phyloP scores from a whole-genome alignment of 1,140 invertebrate species.

The Portunus trituberculatus region DNA sequence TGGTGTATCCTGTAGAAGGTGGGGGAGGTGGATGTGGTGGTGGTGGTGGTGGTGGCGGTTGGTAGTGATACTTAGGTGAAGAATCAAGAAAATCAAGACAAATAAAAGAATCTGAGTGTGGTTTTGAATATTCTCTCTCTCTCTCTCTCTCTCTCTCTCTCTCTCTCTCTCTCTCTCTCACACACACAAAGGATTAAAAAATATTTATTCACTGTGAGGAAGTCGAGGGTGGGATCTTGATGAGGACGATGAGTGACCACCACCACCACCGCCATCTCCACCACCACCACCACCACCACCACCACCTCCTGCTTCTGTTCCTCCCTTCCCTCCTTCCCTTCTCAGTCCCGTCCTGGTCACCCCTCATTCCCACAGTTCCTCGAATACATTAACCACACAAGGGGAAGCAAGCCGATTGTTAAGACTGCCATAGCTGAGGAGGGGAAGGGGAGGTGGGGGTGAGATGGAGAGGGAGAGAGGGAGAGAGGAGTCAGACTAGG shows the following conservation, averaged over 20 bases:
- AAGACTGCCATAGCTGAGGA: slow-evolving; percentile 9
- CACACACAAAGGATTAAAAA: slow-evolving; percentile 13
- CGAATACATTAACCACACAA: slow-evolving; percentile 61
- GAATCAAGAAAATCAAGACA: too few species aligned
- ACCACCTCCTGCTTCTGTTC: not conserved
- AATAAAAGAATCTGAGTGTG: too few species aligned
- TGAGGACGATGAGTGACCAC: slow-evolving; percentile 9
- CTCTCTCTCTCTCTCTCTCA: not conserved
- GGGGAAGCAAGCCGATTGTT: slow-evolving; percentile 55
- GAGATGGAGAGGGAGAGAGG: slow-evolving; percentile 50
- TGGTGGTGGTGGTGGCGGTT: not conserved
- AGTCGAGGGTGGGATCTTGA: slow-evolving; percentile 6
- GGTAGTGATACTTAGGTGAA: too few species aligned
- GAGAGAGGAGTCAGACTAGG: slow-evolving; percentile 37
- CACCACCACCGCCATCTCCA: not conserved
- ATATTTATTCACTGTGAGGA: not conserved
- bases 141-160: not conserved
- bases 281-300: too few species aligned
- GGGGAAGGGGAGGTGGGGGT: not conserved
- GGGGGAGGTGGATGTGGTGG: too few species aligned
- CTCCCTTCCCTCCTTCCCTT: not conserved
- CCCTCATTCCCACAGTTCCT: slow-evolving; percentile 63
- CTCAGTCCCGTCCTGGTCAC: not conserved
- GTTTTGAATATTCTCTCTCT: not conserved
- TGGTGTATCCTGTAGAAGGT: not conserved